A percentile compares a stretch with the other conserved stretches of the same genome.
Conservation (phyloP, 2,113 vertebrate species). For the Nothoprocta pentlandii region DNA sequence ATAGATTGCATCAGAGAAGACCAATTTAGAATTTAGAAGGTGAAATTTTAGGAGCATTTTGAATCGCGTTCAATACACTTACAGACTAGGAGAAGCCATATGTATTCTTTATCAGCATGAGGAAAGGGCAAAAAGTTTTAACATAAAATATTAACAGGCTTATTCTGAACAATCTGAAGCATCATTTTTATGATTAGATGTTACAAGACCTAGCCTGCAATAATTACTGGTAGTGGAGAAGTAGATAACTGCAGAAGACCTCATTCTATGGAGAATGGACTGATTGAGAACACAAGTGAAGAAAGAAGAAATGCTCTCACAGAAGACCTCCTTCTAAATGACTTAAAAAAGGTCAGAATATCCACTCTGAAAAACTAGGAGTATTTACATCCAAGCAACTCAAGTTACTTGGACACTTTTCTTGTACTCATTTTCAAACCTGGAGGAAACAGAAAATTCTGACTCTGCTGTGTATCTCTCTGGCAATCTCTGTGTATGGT, state of each 20-base stretch:
- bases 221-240: background rate
- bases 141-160: accelerated
- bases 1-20: background rate
- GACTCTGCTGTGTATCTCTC: background rate
- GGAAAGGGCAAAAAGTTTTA: background rate
- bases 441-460: background rate
- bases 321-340: background rate
- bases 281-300: background rate
- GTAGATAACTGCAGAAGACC: background rate
- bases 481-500: background rate
- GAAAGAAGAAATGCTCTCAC: background rate
- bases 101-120: background rate
- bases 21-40: background rate
- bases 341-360: background rate
- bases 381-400: background rate
- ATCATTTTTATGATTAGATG: background rate
- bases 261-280: background rate
- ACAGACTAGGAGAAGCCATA: background rate
- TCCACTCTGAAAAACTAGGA: background rate
- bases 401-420: background rate
- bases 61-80: background rate
- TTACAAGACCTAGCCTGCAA: background rate
- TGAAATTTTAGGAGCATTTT: background rate
- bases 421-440: background rate
- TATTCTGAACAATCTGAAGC: background rate